Evolutionary conservation across 2,113 vertebrate species (phyloP).

Genomic region (Haplotaxodon microlepis): DNA sequence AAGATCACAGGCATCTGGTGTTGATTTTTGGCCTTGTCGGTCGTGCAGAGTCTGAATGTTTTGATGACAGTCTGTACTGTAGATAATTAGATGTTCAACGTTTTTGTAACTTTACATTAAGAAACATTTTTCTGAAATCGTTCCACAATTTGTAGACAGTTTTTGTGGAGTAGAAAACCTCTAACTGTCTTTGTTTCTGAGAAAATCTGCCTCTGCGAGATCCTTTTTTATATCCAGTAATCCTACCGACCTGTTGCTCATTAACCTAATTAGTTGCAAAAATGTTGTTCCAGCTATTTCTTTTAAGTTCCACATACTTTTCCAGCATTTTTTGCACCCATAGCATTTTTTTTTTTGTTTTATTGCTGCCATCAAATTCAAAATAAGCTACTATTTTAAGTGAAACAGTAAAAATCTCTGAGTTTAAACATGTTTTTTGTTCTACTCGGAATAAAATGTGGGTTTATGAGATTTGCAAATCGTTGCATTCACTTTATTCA

Average conservation of each 20-base stretch:
- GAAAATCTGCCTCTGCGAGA: fast-evolving
- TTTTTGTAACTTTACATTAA: background rate
- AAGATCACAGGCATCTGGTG: background rate
- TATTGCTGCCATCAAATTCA: background rate
- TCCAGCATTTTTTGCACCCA: background rate
- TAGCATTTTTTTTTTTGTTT: background rate
- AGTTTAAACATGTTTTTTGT: background rate
- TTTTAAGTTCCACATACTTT: too few relatives aligned
- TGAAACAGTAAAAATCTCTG: background rate
- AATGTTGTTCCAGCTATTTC: too few relatives aligned
- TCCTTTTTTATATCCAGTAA: background rate
- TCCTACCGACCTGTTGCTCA: fast-evolving
- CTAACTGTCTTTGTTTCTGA: fast-evolving
- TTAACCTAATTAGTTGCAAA: background rate
- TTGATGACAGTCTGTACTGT: background rate
- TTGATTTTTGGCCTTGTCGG: too few relatives aligned
- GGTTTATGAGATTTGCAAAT: background rate
- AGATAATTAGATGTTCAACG: background rate
- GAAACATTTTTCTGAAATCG: background rate
- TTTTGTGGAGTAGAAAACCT: fast-evolving
- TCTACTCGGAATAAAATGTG: fast-evolving
- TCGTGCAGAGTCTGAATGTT: too few relatives aligned
- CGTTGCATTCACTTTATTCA: fast-evolving
- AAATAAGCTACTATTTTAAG: background rate
- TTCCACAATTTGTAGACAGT: fast-evolving